A percentile compares a stretch with the other conserved stretches of the same genome.
Evolutionary conservation across 2,888 invertebrate species (phyloP).

Genomic region (Pyrrhia umbra): DNA sequence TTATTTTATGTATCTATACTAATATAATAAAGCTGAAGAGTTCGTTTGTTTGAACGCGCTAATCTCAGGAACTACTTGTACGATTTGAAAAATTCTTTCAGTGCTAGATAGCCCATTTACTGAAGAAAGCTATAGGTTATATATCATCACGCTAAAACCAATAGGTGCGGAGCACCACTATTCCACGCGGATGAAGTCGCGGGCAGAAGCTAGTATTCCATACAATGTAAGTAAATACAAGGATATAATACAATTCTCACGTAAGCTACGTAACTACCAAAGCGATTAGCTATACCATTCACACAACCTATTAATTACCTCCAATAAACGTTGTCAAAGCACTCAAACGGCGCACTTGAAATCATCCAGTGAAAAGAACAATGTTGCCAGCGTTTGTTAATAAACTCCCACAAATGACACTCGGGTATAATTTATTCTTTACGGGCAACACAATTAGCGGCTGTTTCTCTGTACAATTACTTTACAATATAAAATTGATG

Average conservation of each 20-base stretch:
- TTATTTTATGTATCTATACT: too few relatives aligned
- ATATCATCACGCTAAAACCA: too few relatives aligned
- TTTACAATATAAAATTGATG: slow-evolving; percentile 75
- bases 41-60: too few relatives aligned
- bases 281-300: slow-evolving; percentile 39
- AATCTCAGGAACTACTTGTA: too few relatives aligned
- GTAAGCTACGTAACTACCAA: slow-evolving; percentile 19
- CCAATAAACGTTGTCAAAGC: slow-evolving; percentile 61
- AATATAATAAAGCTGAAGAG: too few relatives aligned
- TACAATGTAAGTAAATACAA: slow-evolving; percentile 30
- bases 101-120: too few relatives aligned
- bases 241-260: background rate
- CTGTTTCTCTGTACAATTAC: slow-evolving; percentile 68
- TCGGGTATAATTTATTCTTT: slow-evolving; percentile 71
- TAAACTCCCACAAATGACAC: slow-evolving; percentile 70
- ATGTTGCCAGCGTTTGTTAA: slow-evolving; percentile 64
- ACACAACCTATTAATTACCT: slow-evolving; percentile 61
- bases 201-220: too few relatives aligned
- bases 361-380: slow-evolving; percentile 67
- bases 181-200: too few relatives aligned
- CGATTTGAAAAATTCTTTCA: too few relatives aligned
- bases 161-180: too few relatives aligned
- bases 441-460: slow-evolving; percentile 71
- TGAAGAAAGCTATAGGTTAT: too few relatives aligned
- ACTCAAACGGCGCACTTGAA: slow-evolving; percentile 50